A percentile compares a stretch with the other conserved stretches of the same genome.
phyloP scores from a whole-genome alignment of 2,888 invertebrate species.

The Ormyrus labotus region DNA sequence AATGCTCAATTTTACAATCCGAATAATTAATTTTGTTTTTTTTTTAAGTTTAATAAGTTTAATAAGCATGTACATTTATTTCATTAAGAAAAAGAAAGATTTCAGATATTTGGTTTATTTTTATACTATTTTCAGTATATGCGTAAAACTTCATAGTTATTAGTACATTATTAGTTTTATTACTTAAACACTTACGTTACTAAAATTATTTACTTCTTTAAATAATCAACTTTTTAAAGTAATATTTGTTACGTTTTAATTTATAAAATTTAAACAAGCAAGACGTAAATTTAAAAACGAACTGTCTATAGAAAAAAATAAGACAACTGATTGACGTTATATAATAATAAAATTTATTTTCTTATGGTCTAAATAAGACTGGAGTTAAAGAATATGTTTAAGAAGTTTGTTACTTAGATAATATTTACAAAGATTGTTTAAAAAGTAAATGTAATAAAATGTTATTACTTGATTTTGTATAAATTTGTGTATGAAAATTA shows the following conservation, averaged over 20 bases:
- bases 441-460: conserved; percentile 24
- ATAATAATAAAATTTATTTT: conserved; percentile 21
- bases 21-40: conserved; percentile 6
- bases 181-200: background rate
- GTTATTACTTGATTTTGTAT: background rate
- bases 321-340: background rate
- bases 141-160: background rate
- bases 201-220: background rate
- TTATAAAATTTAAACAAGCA: conserved; percentile 4
- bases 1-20: conserved; percentile 26
- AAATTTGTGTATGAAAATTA: background rate
- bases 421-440: conserved; percentile 16
- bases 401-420: conserved; percentile 4
- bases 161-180: conserved; percentile 3
- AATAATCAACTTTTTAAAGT: background rate
- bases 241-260: conserved; percentile 21
- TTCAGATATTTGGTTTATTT: conserved; percentile 7
- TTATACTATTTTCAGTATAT: background rate
- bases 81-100: background rate
- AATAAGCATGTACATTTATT: conserved; percentile 8
- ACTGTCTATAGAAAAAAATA: background rate
- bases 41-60: background rate
- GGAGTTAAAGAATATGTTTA: background rate
- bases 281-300: background rate
- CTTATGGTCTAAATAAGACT: background rate